Percentiles rank a stretch among this genome's conserved stretches.
Conservation (phyloP, 1,140 invertebrate genomes). For the Aphelinus certus region DNA sequence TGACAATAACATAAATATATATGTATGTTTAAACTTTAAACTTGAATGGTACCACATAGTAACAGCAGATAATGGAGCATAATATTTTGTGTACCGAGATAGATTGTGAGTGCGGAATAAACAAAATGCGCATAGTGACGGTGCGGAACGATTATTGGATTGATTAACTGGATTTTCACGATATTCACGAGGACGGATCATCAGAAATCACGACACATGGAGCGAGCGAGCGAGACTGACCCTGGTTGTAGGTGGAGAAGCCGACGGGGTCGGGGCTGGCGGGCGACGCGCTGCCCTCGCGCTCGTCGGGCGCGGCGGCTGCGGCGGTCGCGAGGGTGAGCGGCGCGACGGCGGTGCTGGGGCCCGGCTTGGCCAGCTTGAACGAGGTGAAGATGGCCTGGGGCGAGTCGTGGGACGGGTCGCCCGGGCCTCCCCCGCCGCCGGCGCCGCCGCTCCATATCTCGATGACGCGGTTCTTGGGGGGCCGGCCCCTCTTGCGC, state of each 20-base stretch:
- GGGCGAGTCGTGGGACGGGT: slow-evolving; percentile 72
- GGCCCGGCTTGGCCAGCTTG: slow-evolving; percentile 81
- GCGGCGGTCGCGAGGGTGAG: slow-evolving; percentile 31
- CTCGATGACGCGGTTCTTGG: slow-evolving; percentile 91
- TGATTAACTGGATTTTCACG: too few species aligned
- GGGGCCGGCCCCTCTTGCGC: slow-evolving; percentile 88
- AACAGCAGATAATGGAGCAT: too few species aligned
- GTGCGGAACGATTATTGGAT: too few species aligned
- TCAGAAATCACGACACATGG: too few species aligned
- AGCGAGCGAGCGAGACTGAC: slow-evolving; percentile 1
- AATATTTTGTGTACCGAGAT: too few species aligned
- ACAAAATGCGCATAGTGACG: too few species aligned
- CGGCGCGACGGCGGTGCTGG: slow-evolving; percentile 48
- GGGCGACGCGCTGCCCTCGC: slow-evolving; percentile 60
- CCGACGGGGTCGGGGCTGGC: slow-evolving; percentile 62
- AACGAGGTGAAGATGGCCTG: slow-evolving; percentile 94
- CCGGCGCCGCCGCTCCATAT: slow-evolving; percentile 80
- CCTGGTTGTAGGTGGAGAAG: slow-evolving; percentile 59
- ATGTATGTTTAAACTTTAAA: too few species aligned
- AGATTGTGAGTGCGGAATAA: too few species aligned
- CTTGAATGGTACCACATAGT: too few species aligned
- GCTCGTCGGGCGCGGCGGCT: slow-evolving; percentile 59
- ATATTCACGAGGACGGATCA: too few species aligned
- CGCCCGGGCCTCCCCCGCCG: slow-evolving; percentile 13
- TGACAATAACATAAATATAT: too few species aligned